Evolutionary conservation across 2,797 vertebrate species (phyloP).

Genomic region (Lagodon rhomboides): DNA sequence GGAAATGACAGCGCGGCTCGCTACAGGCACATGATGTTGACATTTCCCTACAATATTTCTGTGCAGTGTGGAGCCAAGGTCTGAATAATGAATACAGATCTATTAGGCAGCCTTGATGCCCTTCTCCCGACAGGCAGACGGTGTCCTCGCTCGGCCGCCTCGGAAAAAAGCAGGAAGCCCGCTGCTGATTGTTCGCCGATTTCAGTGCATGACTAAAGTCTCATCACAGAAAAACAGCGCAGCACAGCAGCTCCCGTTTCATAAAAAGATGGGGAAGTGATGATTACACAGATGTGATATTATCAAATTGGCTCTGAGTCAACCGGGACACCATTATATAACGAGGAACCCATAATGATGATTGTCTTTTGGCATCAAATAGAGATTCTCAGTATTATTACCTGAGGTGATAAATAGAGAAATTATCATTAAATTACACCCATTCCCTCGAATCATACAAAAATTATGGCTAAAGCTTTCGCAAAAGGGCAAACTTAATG

Average conservation of each 20-base stretch:
- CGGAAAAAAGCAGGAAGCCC: slow-evolving; percentile 12
- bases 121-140: slow-evolving; percentile 36
- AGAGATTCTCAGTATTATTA: slow-evolving; percentile 1
- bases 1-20: slow-evolving; percentile 26
- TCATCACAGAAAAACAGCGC: slow-evolving; percentile 16
- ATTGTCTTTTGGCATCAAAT: background rate
- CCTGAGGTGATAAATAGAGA: slow-evolving; percentile 11
- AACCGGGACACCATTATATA: background rate
- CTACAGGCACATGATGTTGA: slow-evolving; percentile 47
- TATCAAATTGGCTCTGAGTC: slow-evolving; percentile 4
- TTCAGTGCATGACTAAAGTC: slow-evolving; percentile 3
- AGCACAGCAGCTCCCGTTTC: background rate
- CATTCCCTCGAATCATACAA: background rate
- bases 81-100: slow-evolving; percentile 73
- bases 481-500: background rate
- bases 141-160: slow-evolving; percentile 49
- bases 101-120: slow-evolving; percentile 55
- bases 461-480: background rate
- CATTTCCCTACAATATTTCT: slow-evolving; percentile 49
- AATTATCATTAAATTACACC: slow-evolving; percentile 11
- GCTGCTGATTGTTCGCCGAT: slow-evolving; percentile 29
- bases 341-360: background rate
- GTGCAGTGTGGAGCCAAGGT: slow-evolving; percentile 47
- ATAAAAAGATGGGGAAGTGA: background rate
- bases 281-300: background rate